Base-by-base conservation (phyloP, 2,797 vertebrate species). In the Gymnoscopelus microlampas region DNA sequence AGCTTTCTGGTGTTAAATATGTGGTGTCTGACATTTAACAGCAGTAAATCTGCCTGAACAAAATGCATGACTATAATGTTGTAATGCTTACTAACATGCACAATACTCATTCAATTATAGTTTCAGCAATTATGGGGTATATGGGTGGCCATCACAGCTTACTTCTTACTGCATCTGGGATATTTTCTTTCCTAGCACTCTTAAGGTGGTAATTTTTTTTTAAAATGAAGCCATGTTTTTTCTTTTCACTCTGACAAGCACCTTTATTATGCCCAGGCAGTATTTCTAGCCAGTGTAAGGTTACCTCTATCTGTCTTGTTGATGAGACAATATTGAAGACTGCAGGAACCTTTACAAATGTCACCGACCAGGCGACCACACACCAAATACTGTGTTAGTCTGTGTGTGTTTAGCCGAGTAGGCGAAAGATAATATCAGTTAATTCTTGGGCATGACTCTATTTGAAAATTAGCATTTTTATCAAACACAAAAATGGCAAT, bases 291-390 rank as follows among this genome's bases (percentile, higher is more conserved):
- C 47, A n/a, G 57, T 63, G 57, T 67, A 57, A 78, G 23, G 61
- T 50, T 63, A 29, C 32, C 67, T 63, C 59, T 3, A 61, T 76
- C 73, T 74, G 74, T 35, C 60, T 53, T 29, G 70, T 70, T 49
- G 32, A 71, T 58, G 60, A 73, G 77, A 74, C 48, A 11, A 14
- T 50, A 50, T 78, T 68, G 71, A 19, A 81, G 82, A 78, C 78
- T 82, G 63, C 70, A 4, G 76, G 71, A 82, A 80, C 85, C 75
- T 80, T 85, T 88, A 63, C n/a, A 68, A 88, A 87, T 83, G 83
- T 78, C 85, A 84, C 53, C 73, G 11, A 50, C 19, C 19, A 19
- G 19, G 19, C 19, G 19, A 19, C 39, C 65, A 26, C 68, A 58
- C 71, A 65, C 9, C 32, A 60, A 7, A 23, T 63, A 58, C 63